These are phyloP conservation scores for Ormyrus nitidulus DNA, from an alignment of 2,888 invertebrate genomes.

Conservation along the genomic window DNA sequence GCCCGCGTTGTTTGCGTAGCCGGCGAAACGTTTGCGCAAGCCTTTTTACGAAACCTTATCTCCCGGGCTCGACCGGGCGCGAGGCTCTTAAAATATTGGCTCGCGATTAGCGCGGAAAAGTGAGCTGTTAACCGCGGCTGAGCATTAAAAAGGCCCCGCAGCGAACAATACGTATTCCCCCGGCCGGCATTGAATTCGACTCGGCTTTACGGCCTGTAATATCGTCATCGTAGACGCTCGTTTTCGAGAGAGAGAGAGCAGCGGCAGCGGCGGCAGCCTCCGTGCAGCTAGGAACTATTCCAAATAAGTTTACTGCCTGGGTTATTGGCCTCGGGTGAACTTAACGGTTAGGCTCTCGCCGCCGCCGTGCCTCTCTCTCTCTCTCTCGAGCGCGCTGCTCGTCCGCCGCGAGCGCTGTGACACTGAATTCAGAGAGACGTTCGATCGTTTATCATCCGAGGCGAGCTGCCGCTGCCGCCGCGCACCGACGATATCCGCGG, in stretches of 20 bases:
- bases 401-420: conserved; percentile 32
- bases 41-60: conserved; percentile 21
- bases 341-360: conserved; percentile 68
- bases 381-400: too few relatives aligned
- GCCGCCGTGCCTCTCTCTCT: conserved; percentile 50
- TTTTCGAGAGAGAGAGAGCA: neutral
- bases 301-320: conserved; percentile 71
- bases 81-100: conserved; percentile 27
- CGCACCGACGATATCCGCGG: too few relatives aligned
- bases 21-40: conserved; percentile 6
- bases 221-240: too few relatives aligned
- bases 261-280: neutral
- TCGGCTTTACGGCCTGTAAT: too few relatives aligned
- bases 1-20: conserved; percentile 14
- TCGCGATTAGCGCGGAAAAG: conserved; percentile 18
- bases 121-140: conserved; percentile 11
- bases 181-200: too few relatives aligned
- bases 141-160: too few relatives aligned
- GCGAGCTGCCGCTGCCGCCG: neutral
- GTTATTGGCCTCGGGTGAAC: conserved; percentile 74
- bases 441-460: conserved; percentile 2
- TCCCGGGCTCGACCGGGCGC: neutral
- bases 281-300: conserved; percentile 63
- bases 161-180: too few relatives aligned
- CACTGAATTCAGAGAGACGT: too few relatives aligned